Base-by-base conservation (phyloP, 2,888 invertebrate species). In the Cerastis leucographa region DNA sequence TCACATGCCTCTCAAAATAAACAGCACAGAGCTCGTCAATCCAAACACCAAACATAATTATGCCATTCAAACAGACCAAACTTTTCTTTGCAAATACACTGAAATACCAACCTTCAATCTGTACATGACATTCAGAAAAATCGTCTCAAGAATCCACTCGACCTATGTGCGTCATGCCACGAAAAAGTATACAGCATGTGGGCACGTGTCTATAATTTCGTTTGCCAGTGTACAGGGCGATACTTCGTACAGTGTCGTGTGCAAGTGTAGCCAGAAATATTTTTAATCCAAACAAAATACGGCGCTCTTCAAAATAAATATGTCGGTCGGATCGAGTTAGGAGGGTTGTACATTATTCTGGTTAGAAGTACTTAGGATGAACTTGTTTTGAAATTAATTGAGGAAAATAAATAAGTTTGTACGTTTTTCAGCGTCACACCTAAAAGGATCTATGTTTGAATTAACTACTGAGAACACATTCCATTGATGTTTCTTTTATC, bases 211-310 rank as follows among this genome's bases (percentile, higher is more conserved):
- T 85, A 86, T 83, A 87, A 81, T 82, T 78, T 79, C 81, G 87
- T 80, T 79, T 72, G 85, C 82, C 80, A 83, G 81, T 72, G 78
- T 84, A 85, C 89, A 87, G 85, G 88, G 87, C 88, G 91, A 89
- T 91, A 92, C 90, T 90, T 90, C 83, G 87, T 85, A 85, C 91
- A 90, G 96, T 95, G 96, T 96, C 96, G 96, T 96, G 96, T 95
- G 96, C 96, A 96, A 96, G 95, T 95, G 95, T 92, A 91, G 94
- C 95, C 95, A 93, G 92, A 96, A 96, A 96, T 96, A 96, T 96
- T 93, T 96, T 95, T 95, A 96, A 96, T 95, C 94, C 89, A 96
- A 96, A 96, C 96, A 96, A 94, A 94, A 95, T 93, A 91, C 92
- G 92, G 91, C 91, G 93, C 93, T 94, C 93, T 94, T 94, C 91